Evolutionary conservation across 2,113 vertebrate species (phyloP).

Genomic region (Ciconia stormi): DNA sequence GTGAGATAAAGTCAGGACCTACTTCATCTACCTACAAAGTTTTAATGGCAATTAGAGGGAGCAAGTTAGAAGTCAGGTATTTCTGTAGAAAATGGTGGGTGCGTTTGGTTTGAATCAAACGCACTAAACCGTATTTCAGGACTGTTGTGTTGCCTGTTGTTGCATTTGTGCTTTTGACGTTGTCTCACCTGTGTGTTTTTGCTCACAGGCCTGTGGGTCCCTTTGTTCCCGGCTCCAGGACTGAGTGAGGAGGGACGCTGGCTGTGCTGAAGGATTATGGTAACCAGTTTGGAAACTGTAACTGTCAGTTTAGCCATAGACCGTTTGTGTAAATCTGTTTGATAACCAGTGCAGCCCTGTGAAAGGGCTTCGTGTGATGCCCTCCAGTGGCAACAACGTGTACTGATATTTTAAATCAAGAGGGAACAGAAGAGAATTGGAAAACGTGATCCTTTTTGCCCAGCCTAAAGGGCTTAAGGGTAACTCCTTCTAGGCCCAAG

Average conservation of each 20-base stretch:
- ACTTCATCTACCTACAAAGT: conserved; percentile 77
- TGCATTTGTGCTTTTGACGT: not conserved
- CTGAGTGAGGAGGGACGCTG: not conserved
- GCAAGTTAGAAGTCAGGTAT: not conserved
- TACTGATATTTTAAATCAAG: not conserved
- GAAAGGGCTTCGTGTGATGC: not conserved
- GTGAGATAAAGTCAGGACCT: conserved; percentile 69
- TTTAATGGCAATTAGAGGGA: not conserved
- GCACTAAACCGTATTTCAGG: accelerated
- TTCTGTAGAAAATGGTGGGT: not conserved
- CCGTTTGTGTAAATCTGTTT: not conserved
- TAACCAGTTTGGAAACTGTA: not conserved
- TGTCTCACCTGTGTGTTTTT: not conserved
- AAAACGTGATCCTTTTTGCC: not conserved
- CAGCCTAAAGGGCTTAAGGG: not conserved
- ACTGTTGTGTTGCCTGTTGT: not conserved
- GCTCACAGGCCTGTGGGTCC: not conserved
- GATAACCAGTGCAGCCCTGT: not conserved
- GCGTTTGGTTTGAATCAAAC: not conserved
- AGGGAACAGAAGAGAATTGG: not conserved
- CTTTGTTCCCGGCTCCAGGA: not conserved
- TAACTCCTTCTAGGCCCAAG: not conserved
- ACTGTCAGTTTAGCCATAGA: not conserved
- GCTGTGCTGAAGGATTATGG: accelerated
- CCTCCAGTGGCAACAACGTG: conserved; percentile 10